Base-by-base conservation (phyloP, 2,113 vertebrate genomes). In the Phalacrocorax pelagicus region DNA sequence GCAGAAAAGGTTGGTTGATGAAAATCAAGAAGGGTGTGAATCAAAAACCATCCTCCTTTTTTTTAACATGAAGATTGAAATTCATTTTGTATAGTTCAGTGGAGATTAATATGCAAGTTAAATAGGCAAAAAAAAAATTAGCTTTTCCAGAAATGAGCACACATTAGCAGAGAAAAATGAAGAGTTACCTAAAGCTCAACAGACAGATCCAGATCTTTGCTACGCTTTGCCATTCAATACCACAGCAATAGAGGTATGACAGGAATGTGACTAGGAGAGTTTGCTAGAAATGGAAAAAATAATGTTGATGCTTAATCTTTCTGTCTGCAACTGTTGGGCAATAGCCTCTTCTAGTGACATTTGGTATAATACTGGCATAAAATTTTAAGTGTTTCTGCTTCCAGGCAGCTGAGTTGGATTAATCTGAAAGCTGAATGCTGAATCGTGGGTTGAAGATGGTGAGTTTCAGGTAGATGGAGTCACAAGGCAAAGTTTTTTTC, bases 1-100 rank as follows among this genome's bases (percentile, higher is more conserved):
- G 91, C 66, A 91, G 93, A 84, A 95, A 90, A 94, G 67, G 82
- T 90, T 96, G 92, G 87, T 94, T 73, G 89, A 95, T 96, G 93
- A 96, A 94, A 94, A 96, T 90, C 79, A 69, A 88, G 86, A 52
- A 59, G 61, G 82, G 75, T 88, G 75, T 59, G 83, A 95, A 94
- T 90, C 52, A 62, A 96, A 96, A 88, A 6, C 8, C 4, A 69
- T 90, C 78, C 61, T 59, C n/a, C 16, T 2, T 14, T 32, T 27
- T 59, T 44, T 65, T 46, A 8, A 26, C 23, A 4, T 13, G 34
- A 59, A 77, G 91, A 83, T 83, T 86, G 83, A 95, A 95, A 94
- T 86, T 74, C 55, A 66, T 89, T 92, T 89, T 61, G 14, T 82
- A 49, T 65, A 81, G 90, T 77, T 95, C 81, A 91, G 21, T 94